Conservation (phyloP, 2,113 vertebrate species). For the Leptocoma aspasia region DNA sequence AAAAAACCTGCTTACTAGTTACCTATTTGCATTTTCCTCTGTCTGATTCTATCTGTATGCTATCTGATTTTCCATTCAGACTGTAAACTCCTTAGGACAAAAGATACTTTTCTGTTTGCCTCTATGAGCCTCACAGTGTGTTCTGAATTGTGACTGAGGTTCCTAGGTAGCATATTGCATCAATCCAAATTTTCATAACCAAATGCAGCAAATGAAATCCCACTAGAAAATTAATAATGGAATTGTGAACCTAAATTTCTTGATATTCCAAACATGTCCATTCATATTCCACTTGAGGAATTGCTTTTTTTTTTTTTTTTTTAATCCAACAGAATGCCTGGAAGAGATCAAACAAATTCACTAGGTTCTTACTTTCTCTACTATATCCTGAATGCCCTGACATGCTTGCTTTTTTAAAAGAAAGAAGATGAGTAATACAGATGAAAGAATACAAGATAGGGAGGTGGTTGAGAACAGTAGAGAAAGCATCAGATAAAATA, state of each 20-base stretch:
- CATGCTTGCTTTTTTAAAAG: not conserved
- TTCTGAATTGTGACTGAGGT: not conserved
- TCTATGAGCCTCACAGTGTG: not conserved
- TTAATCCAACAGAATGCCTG: not conserved
- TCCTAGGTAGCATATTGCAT: not conserved
- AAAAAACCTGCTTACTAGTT: not conserved
- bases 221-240: not conserved
- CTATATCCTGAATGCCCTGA: not conserved
- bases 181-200: not conserved
- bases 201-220: not conserved
- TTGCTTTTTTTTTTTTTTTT: not conserved
- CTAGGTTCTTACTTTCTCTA: not conserved
- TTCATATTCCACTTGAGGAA: not conserved
- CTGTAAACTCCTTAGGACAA: not conserved
- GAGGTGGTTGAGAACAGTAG: constrained; percentile 17
- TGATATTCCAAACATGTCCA: not conserved
- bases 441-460: constrained; percentile 37
- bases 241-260: not conserved
- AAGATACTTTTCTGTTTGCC: not conserved
- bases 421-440: constrained; percentile 25
- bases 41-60: not conserved
- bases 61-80: not conserved
- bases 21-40: not conserved
- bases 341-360: not conserved
- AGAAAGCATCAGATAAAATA: not conserved